phyloP scores from a whole-genome alignment of 1,140 invertebrate genomes.

The Caerostris darwini region DNA sequence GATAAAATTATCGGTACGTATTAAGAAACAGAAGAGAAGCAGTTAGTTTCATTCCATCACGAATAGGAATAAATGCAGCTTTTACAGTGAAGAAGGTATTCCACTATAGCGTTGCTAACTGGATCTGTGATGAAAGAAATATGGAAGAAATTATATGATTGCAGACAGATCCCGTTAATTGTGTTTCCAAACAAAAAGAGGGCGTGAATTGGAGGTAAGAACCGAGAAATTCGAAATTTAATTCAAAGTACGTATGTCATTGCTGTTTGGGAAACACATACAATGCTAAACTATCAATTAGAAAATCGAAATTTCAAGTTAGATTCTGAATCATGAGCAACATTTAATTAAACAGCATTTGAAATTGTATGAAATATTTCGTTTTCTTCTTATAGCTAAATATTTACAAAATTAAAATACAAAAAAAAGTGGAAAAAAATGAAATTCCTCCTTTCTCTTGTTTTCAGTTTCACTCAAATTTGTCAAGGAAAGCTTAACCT shows the following conservation, averaged over 20 bases:
- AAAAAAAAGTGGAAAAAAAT: too few relatives aligned
- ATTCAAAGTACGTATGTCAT: not conserved
- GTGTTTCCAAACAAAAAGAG: not conserved
- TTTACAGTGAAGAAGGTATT: not conserved
- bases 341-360: too few relatives aligned
- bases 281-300: too few relatives aligned
- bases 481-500: too few relatives aligned
- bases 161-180: not conserved
- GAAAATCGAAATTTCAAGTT: too few relatives aligned
- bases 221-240: not conserved
- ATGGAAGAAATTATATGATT: not conserved
- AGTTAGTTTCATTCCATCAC: constrained; percentile 11
- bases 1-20: constrained; percentile 42
- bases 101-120: not conserved
- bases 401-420: too few relatives aligned
- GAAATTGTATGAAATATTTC: too few relatives aligned
- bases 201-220: not conserved
- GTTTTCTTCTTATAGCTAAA: too few relatives aligned
- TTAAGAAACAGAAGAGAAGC: constrained; percentile 28
- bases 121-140: not conserved
- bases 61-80: not conserved
- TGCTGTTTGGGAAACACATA: too few relatives aligned
- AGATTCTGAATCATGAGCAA: too few relatives aligned
- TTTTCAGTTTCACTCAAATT: too few relatives aligned
- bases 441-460: too few relatives aligned